Conservation (phyloP, 1,140 invertebrate species). For the Tetramorium simillimum region DNA sequence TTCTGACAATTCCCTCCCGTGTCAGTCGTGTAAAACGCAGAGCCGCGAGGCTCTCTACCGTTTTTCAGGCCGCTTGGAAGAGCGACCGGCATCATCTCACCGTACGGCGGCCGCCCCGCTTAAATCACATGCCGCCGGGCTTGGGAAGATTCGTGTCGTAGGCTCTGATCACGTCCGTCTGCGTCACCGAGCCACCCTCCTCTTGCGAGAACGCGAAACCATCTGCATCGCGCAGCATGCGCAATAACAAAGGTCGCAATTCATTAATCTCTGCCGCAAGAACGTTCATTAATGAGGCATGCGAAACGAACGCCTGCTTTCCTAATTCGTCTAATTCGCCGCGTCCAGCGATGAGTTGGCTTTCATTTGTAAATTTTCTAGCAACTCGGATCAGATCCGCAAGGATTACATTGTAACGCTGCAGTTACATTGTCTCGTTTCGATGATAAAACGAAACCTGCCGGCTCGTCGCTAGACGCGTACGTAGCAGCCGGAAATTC, state of each 20-base stretch:
- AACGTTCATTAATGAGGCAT: conserved; percentile 30
- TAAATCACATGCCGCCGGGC: conserved; percentile 90
- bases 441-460: neutral
- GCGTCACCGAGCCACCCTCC: conserved; percentile 97
- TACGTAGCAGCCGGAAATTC: neutral
- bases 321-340: conserved; percentile 1
- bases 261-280: conserved; percentile 64
- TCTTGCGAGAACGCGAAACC: conserved; percentile 99
- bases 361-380: neutral
- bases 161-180: conserved; percentile 96
- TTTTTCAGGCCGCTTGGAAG: conserved; percentile 28
- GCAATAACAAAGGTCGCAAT: conserved; percentile 72
- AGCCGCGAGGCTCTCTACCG: neutral
- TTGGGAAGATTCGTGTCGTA: conserved; percentile 96
- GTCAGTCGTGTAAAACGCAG: conserved; percentile 17
- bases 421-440: neutral
- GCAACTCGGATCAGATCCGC: no score
- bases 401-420: no score
- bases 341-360: neutral
- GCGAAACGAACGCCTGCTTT: neutral
- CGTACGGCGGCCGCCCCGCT: conserved; percentile 31
- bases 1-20: neutral
- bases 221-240: conserved; percentile 88
- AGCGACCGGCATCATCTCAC: conserved; percentile 19
- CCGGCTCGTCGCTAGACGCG: conserved; percentile 4